A percentile compares a stretch with the other conserved stretches of the same genome.
Evolutionary conservation across 2,113 vertebrate species (phyloP).

Genomic region (Centropus bengalensis): DNA sequence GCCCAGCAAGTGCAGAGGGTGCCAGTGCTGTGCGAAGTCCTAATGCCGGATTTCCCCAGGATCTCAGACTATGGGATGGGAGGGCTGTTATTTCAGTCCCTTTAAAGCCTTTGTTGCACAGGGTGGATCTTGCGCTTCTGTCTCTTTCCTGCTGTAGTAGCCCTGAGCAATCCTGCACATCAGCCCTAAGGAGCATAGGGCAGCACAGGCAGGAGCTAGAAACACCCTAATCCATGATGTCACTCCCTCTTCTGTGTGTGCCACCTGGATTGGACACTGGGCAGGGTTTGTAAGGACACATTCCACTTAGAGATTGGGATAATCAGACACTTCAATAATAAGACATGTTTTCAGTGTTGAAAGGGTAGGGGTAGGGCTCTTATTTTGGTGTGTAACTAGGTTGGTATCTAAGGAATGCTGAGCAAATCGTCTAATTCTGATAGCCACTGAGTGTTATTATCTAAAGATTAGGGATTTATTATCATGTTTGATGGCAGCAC

Average conservation of each 20-base stretch:
- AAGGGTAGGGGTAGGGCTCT: neutral
- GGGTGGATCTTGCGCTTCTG: accelerated
- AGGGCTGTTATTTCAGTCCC: accelerated
- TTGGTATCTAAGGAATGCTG: neutral
- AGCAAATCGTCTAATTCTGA: neutral
- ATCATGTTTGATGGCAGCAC: neutral
- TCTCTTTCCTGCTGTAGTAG: neutral
- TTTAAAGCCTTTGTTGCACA: neutral
- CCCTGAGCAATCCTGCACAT: neutral
- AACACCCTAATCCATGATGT: neutral
- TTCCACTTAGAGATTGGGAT: neutral
- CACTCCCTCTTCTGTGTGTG: neutral
- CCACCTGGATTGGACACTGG: neutral
- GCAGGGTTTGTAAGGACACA: neutral
- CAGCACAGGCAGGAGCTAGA: neutral
- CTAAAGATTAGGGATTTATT: neutral
- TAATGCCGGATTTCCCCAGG: neutral
- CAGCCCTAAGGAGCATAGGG: neutral
- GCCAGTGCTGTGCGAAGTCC: neutral
- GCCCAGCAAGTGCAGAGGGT: neutral
- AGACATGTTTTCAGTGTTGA: neutral
- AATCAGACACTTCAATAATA: neutral
- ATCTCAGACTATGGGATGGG: neutral
- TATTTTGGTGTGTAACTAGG: neutral
- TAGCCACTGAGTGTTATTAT: neutral